These are phyloP conservation scores for Heteromormyrus szaboi DNA, from an alignment of 2,797 vertebrate species.

Conservation along the genomic window DNA sequence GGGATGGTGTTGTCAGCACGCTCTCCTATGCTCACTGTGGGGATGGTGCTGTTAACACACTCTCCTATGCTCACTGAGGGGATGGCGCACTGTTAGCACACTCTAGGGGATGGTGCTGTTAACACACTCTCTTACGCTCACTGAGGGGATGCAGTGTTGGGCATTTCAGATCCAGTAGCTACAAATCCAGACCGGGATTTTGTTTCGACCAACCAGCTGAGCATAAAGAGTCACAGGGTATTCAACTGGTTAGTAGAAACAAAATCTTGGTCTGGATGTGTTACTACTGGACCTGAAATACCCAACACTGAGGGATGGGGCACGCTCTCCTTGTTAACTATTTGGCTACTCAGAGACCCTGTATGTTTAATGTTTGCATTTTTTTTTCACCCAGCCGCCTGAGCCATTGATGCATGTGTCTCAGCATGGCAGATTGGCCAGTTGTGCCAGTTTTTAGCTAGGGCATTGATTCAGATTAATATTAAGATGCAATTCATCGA, in stretches of 20 bases:
- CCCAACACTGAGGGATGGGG: too few species aligned
- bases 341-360: neutral
- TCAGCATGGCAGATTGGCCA: neutral
- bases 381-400: neutral
- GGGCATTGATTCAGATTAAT: neutral
- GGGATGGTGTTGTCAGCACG: too few species aligned
- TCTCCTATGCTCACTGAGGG: neutral
- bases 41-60: accelerated
- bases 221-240: too few species aligned
- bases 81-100: too few species aligned
- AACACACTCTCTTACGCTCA: neutral
- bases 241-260: too few species aligned
- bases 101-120: neutral
- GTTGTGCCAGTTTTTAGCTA: neutral
- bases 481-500: neutral
- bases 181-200: too few species aligned
- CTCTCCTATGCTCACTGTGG: too few species aligned
- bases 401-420: neutral
- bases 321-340: neutral
- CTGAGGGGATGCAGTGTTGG: neutral
- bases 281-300: too few species aligned
- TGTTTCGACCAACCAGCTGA: too few species aligned
- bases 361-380: neutral
- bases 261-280: too few species aligned
- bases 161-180: too few species aligned